Base-by-base conservation (phyloP, 2,113 vertebrate genomes). In the Oriolus oriolus region DNA sequence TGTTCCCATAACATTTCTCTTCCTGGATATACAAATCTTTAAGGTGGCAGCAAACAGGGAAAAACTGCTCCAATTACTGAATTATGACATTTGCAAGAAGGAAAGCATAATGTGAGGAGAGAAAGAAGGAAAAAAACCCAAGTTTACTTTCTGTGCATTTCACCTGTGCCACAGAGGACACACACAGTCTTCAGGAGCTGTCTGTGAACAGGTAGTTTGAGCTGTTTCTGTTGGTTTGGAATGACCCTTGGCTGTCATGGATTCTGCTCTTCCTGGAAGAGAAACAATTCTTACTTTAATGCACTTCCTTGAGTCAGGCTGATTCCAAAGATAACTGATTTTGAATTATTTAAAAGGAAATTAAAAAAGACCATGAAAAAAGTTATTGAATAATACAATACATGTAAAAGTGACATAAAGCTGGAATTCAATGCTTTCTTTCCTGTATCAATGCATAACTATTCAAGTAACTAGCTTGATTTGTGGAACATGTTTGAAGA, bases 111-210 rank as follows among this genome's bases (percentile, higher is more conserved):
- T 1, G 4, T 7, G 4, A 41, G 11, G 26, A 31, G 16, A 64
- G 11, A 60, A 47, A n/a, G 8, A 10, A 28, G 7, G 21, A 3
- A 10, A 35, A 23, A 35, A 4, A 0, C n/a, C n/a, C 11, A 23
- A 14, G 0, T 17, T 76, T 47, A 42, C 2, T 41, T 61, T 82
- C 53, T 69, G 13, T 42, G 7, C 42, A 13, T 77, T 87, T 79
- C 23, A 79, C 22, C 23, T 68, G 16, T 77, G 13, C 13, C 70
- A 50, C 28, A 54, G 24, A 59, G 10, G 7, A 33, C 15, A 39
- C 6, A 70, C 4, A 53, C 5, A 61, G 0, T 11, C 16, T 60
- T 59, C 21, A 22, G 16, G n/a, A 68, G 3, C 1, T 16, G 6
- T 69, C 23, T 35, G 2, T 78, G 49, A 83, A 75, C 9, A 14